A percentile compares a stretch with the other conserved stretches of the same genome.
Conservation (phyloP, 1,140 invertebrate species). For the Antheraea pernyi region DNA sequence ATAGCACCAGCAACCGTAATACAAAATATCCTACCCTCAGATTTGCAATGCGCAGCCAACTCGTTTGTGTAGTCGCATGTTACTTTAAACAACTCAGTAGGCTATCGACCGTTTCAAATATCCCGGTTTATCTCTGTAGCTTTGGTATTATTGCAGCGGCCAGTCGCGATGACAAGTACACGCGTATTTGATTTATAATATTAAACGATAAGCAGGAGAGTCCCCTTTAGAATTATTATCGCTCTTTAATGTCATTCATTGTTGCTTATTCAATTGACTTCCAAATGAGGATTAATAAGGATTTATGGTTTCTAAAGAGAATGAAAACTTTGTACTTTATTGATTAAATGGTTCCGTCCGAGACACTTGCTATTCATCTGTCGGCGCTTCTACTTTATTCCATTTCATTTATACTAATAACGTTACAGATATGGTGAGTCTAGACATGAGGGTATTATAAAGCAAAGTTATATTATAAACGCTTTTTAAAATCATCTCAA, state of each 20-base stretch:
- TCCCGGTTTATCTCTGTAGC: constrained; percentile 38
- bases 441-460: not conserved
- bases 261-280: constrained; percentile 55
- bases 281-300: constrained; percentile 65
- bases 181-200: constrained; percentile 55
- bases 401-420: constrained; percentile 13
- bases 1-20: constrained; percentile 54
- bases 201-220: constrained; percentile 37
- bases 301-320: constrained; percentile 49
- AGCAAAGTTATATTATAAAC: not conserved
- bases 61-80: constrained; percentile 27
- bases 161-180: constrained; percentile 45
- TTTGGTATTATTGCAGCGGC: constrained; percentile 34
- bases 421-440: not conserved
- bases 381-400: constrained; percentile 44
- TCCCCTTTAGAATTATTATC: constrained; percentile 44
- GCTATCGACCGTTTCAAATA: constrained; percentile 38
- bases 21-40: constrained; percentile 29
- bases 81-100: constrained; percentile 20
- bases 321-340: constrained; percentile 38
- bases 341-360: constrained; percentile 32
- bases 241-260: constrained; percentile 40
- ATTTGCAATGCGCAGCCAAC: constrained; percentile 17
- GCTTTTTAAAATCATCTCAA: constrained; percentile 38
- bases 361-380: constrained; percentile 44